These are phyloP conservation scores for Eulemur rubriventer DNA, from an alignment of 2,797 vertebrate species.

Conservation along the genomic window DNA sequence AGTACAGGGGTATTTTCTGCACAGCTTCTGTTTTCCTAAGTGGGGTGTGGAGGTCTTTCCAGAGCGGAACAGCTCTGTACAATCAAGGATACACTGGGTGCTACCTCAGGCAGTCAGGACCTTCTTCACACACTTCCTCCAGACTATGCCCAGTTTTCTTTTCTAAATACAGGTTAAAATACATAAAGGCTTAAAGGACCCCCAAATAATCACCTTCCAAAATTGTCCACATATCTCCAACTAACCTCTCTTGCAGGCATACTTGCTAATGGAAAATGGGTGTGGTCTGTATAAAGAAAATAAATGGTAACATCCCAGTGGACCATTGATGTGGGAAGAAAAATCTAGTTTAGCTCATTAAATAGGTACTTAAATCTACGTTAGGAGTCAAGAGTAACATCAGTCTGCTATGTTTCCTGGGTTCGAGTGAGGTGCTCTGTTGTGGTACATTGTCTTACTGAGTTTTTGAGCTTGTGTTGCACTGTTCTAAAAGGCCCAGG, in stretches of 20 bases:
- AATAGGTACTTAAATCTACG: not conserved
- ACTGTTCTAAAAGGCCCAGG: not conserved
- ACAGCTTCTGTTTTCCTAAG: not conserved
- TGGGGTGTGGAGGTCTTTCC: not conserved
- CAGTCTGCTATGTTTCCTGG: not conserved
- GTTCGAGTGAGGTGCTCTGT: not conserved
- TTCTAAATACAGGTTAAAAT: not conserved
- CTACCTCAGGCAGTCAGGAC: not conserved
- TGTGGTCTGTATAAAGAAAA: not conserved
- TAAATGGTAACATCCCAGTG: not conserved
- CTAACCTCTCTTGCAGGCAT: not conserved
- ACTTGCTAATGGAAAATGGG: not conserved
- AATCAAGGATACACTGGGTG: not conserved
- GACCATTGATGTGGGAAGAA: not conserved
- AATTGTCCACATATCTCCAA: not conserved
- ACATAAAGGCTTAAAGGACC: not conserved
- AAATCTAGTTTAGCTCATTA: not conserved
- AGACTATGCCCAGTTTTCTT: not conserved
- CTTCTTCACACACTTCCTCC: not conserved
- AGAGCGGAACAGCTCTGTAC: not conserved
- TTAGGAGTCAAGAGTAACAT: not conserved
- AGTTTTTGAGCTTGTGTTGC: not conserved
- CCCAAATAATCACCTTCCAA: not conserved
- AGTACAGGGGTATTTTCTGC: not conserved
- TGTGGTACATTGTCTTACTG: not conserved